Base-by-base conservation (phyloP, 1,140 invertebrate genomes). In the Colletes latitarsis region DNA sequence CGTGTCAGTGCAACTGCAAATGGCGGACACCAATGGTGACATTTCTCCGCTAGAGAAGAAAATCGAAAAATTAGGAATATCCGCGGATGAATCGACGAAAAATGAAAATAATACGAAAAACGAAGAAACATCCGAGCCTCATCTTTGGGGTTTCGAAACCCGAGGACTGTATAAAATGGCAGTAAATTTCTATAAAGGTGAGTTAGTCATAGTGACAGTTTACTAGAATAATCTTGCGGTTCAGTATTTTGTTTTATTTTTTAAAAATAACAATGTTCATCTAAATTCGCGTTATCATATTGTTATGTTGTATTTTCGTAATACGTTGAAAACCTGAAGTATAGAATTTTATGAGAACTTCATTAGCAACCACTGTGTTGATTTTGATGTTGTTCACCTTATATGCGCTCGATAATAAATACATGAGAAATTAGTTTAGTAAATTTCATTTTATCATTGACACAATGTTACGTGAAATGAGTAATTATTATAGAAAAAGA, bases 111-210 rank as follows among this genome's bases (percentile, higher is more conserved):
- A 88, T 8, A 55, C 3, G 9, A 75, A 78, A 46, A 67, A 57
- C 4, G 43, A 43, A 6, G 87, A 82, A 10, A 82, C 69, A 6
- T 84, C 89, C 58, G 90, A 92, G 60, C 86, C 91, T 1, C 90
- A 90, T 66, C 74, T 93, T 1, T 93, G 91, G 21, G 93, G 92
- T 21, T 93, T 93, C 46, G 92, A 93, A 58, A 91, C 89, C 6
- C 88, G 82, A 4, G 97, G 98, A 89, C 95, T 98, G n/a, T 98
- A 98, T 92, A 96, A 96, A 93, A 94, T 98, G 77, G 97, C 97
- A 30, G 92, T 98, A 41, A 95, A 94, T 88, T 98, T 98, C 93
- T 98, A 98, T 89, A 98, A 97, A 96, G 97, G 98, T 98, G 94
- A 90, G 89, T 83, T 19, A 53, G 10, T 72, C 6, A 3, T 63